Percentiles rank a stretch among this genome's conserved stretches.
phyloP scores from a whole-genome alignment of 2,797 vertebrate species.

The Malacoraja senta region DNA sequence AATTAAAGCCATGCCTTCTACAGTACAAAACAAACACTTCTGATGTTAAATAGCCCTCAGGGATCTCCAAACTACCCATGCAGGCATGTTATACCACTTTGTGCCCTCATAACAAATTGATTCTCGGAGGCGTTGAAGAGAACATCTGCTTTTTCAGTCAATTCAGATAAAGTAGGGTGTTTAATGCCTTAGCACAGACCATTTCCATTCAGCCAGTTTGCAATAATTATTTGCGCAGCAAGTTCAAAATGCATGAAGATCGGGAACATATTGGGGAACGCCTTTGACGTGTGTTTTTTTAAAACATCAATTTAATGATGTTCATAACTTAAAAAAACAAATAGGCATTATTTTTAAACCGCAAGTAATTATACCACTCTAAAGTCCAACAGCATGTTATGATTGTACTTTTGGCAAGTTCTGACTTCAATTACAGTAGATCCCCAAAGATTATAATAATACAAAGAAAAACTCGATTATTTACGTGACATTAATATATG shows the following conservation, averaged over 20 bases:
- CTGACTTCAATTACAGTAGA: neutral
- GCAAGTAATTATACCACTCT: neutral
- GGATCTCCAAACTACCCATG: slow-evolving; percentile 47
- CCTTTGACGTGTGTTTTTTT: slow-evolving; percentile 42
- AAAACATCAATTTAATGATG: neutral
- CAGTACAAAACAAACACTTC: slow-evolving; percentile 37
- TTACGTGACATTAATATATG: neutral
- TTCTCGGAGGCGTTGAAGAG: slow-evolving; percentile 45
- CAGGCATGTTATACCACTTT: slow-evolving; percentile 38
- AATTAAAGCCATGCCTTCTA: slow-evolving; percentile 37
- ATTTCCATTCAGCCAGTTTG: slow-evolving; percentile 47
- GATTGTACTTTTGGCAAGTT: neutral
- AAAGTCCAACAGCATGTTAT: neutral
- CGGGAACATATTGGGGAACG: slow-evolving; percentile 53
- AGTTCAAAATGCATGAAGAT: slow-evolving; percentile 54
- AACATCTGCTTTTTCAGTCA: slow-evolving; percentile 43
- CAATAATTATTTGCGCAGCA: slow-evolving; percentile 54
- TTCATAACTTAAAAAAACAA: neutral
- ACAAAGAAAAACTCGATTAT: neutral
- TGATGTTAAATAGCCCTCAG: slow-evolving; percentile 47
- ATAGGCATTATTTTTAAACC: neutral
- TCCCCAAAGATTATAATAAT: neutral
- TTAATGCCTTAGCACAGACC: slow-evolving; percentile 31
- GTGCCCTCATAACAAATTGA: slow-evolving; percentile 45
- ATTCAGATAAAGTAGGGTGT: slow-evolving; percentile 39